A percentile compares a stretch with the other conserved stretches of the same genome.
Evolutionary conservation across 1,140 invertebrate genomes (phyloP).

Genomic region (Brachionus asplanchnoidis): DNA sequence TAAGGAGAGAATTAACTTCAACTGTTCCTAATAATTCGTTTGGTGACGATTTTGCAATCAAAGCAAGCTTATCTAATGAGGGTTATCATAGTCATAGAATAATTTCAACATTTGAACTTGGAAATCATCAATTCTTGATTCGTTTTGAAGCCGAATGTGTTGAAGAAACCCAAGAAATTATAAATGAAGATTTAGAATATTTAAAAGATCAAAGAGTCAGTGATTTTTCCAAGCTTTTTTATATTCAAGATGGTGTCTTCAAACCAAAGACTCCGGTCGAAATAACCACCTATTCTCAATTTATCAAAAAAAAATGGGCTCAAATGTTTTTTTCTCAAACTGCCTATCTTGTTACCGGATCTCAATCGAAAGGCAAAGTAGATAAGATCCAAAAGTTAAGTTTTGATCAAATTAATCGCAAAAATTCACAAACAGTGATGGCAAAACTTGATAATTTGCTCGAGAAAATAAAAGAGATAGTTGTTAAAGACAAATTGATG

Average conservation of each 20-base stretch:
- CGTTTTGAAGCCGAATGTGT: not conserved
- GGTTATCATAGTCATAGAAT: not conserved
- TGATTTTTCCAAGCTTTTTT: not conserved
- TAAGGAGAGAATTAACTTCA: not conserved
- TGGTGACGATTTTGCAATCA: constrained; percentile 5
- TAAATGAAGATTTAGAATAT: not conserved
- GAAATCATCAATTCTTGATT: not conserved
- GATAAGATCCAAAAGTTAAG: not conserved
- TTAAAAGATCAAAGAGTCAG: not conserved
- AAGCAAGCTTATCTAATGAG: not conserved
- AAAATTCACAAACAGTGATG: not conserved
- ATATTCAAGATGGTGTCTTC: not conserved
- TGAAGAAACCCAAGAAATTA: not conserved
- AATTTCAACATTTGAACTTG: not conserved
- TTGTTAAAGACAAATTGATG: not conserved
- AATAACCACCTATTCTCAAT: not conserved
- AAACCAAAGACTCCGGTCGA: not conserved
- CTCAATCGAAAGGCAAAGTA: not conserved
- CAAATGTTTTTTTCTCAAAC: constrained; percentile 20
- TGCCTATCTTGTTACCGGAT: not conserved
- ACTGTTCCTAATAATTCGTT: not conserved
- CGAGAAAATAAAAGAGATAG: not conserved
- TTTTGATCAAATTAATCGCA: not conserved
- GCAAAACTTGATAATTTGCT: not conserved
- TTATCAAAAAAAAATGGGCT: not conserved